A percentile compares a stretch with the other conserved stretches of the same genome.
Evolutionary conservation across 1,140 invertebrate genomes (phyloP).

Genomic region (Hylaeus volcanicus): DNA sequence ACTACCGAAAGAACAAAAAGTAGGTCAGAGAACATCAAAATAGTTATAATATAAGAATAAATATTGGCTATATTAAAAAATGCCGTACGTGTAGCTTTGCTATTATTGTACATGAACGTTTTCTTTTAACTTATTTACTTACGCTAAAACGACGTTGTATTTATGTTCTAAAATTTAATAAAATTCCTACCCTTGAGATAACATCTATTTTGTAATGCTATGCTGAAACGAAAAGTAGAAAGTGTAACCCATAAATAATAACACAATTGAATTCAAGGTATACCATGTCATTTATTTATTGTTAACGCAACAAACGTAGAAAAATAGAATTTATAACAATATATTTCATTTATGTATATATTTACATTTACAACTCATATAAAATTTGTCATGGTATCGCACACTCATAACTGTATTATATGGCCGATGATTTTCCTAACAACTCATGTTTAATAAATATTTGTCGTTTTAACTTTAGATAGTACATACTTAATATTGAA

Average conservation of each 20-base stretch:
- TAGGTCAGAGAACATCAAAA: not conserved
- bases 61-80: not conserved
- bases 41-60: not conserved
- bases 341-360: slow-evolving; percentile 14
- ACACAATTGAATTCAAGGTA: not conserved
- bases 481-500: slow-evolving; percentile 21
- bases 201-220: not conserved
- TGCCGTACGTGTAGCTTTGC: not conserved
- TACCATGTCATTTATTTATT: slow-evolving; percentile 28
- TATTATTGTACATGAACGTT: not conserved
- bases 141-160: not conserved
- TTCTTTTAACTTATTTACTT: slow-evolving; percentile 26
- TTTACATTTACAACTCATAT: slow-evolving; percentile 15
- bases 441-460: slow-evolving; percentile 7
- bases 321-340: slow-evolving; percentile 26
- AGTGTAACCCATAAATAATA: not conserved
- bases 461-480: not conserved
- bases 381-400: not conserved
- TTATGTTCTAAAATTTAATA: slow-evolving; percentile 12
- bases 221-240: not conserved
- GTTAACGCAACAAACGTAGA: slow-evolving; percentile 12
- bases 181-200: not conserved
- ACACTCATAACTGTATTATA: not conserved
- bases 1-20: not conserved
- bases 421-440: not conserved